Base-by-base conservation (phyloP, 2,888 invertebrate species). In the Conistra vaccinii region DNA sequence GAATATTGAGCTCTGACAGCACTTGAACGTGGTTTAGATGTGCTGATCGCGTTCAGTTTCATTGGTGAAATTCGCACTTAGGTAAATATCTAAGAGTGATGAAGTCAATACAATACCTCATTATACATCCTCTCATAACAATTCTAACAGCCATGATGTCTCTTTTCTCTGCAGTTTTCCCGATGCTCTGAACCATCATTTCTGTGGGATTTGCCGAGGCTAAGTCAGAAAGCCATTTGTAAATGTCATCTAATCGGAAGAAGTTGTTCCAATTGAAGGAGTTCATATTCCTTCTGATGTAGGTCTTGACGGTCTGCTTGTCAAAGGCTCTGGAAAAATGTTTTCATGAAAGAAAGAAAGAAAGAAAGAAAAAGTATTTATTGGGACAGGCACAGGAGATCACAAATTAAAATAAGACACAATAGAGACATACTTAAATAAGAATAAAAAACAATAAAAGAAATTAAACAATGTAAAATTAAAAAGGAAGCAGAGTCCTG, bases 171-270 rank as follows among this genome's bases (percentile, higher is more conserved):
- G 87, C 84, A 0, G 96, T 94, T 20, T 82, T 90, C 0, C 97
- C 97, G 4, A 94, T 92, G 12, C 78, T 90, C 3, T 89, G 80
- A 2, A 95, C 23, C 45, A 93, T 91, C 3, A 97, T 94, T 63
- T 93, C 90, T 1, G 90, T 76, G 0, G 97, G 96, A 87, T 97
- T 93, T 9, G 88, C 78, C 0, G 83, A 87, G 1, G 93, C 92
- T 35, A 97, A 88, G 78, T 95, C 95, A 29, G 92, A 92, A 14
- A 98, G 86, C 97, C 97, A 98, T 1, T 89, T 90, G 81, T 97
- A 95, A 57, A 97, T 97, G 71, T 97, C 97, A 0, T 96, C 92
- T 17, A 97, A 87, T 0, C 94, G 94, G 86, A 97, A 97, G 87
- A 97, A 98, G 26, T 93, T 95, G 0, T 89, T 94, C 97, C 97